These are phyloP conservation scores for Mesitornis unicolor DNA, from an alignment of 2,113 vertebrate species.

Conservation along the genomic window DNA sequence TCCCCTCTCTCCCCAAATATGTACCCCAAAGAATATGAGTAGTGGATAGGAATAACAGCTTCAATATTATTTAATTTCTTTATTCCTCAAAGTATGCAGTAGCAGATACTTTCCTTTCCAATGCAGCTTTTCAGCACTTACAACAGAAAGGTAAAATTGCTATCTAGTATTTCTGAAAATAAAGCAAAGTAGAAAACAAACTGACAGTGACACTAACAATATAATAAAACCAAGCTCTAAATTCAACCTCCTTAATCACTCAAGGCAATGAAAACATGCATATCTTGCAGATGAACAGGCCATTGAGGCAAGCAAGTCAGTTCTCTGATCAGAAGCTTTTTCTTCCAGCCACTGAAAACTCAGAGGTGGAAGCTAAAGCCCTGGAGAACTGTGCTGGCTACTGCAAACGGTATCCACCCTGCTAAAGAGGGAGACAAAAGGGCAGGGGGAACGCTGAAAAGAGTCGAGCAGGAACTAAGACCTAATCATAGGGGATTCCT, in stretches of 20 bases:
- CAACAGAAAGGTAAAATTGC: background rate
- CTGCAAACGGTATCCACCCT: accelerated
- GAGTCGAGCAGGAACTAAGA: background rate
- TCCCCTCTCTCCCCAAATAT: background rate
- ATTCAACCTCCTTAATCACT: background rate
- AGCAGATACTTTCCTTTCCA: background rate
- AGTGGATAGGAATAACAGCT: background rate
- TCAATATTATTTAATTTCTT: background rate
- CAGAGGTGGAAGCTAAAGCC: background rate
- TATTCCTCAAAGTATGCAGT: background rate
- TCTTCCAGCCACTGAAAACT: background rate
- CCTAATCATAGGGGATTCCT: background rate
- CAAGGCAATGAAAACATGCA: background rate
- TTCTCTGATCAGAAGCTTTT: background rate
- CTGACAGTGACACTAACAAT: background rate
- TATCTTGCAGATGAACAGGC: background rate
- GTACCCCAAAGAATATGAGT: background rate
- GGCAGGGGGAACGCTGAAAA: background rate
- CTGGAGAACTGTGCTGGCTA: background rate
- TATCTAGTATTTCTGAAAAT: background rate
- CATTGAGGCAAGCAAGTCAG: background rate
- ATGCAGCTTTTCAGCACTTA: background rate
- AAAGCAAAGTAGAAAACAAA: background rate
- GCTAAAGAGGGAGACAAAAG: background rate
- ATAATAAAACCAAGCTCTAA: background rate